Conservation (phyloP, 2,888 invertebrate genomes). For the Dasysyrphus albostriatus region DNA sequence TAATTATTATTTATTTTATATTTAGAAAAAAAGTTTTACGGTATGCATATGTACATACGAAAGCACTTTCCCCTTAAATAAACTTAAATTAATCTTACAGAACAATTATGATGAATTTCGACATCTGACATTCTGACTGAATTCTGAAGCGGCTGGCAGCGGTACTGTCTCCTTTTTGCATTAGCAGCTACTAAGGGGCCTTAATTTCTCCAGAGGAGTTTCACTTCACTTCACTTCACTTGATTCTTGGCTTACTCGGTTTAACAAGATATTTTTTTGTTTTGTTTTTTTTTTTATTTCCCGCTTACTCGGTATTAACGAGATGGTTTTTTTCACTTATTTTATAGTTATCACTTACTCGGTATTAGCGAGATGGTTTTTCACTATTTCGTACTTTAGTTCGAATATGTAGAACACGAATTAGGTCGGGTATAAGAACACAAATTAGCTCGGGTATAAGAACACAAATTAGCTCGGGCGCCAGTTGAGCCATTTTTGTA, state of each 20-base stretch:
- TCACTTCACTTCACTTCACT: not conserved
- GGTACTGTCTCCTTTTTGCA: no score
- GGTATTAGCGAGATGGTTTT: not conserved
- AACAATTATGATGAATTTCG: conserved; percentile 3
- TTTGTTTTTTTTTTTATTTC: not conserved
- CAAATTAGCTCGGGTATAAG: not conserved
- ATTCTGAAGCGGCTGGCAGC: not conserved
- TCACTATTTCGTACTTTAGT: not conserved
- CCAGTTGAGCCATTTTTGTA: no score
- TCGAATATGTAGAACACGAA: not conserved
- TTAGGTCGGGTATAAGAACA: not conserved
- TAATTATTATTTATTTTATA: no score
- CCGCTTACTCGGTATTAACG: not conserved
- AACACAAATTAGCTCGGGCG: no score
- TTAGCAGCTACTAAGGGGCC: not conserved
- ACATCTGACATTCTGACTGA: not conserved
- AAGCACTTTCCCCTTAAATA: not conserved
- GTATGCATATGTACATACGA: not conserved
- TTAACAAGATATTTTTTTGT: not conserved
- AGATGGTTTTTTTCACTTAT: not conserved
- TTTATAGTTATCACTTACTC: no score
- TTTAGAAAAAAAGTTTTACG: no score
- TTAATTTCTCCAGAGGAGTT: not conserved
- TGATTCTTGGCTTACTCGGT: not conserved
- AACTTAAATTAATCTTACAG: conserved; percentile 3